phyloP scores from a whole-genome alignment of 1,140 invertebrate genomes.

The Cydia pomonella region DNA sequence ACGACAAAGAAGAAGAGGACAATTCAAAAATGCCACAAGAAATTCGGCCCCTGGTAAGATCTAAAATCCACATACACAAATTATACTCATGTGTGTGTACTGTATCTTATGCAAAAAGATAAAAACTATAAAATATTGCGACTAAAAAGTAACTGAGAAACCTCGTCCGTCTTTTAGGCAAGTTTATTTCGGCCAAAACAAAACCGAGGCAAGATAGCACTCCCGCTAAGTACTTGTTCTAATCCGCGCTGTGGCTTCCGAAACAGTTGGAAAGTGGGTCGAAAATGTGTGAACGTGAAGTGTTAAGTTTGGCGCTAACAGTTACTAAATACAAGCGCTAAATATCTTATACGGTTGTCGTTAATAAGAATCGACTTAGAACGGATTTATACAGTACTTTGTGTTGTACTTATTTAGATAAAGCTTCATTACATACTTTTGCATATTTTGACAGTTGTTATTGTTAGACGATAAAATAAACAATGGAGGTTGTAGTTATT shows the following conservation, averaged over 20 bases:
- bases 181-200: slow-evolving; percentile 22
- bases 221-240: slow-evolving; percentile 11
- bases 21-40: too few species aligned
- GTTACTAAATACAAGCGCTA: slow-evolving; percentile 18
- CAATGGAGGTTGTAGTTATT: not conserved
- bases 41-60: too few species aligned
- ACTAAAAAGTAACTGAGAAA: not conserved
- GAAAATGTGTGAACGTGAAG: slow-evolving; percentile 30
- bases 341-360: not conserved
- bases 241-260: slow-evolving; percentile 27
- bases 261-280: slow-evolving; percentile 22
- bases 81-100: too few species aligned
- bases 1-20: too few species aligned
- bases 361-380: not conserved
- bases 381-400: not conserved
- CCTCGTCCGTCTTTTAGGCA: not conserved
- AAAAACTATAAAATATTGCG: too few species aligned
- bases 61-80: too few species aligned
- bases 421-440: not conserved
- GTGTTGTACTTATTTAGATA: too few species aligned
- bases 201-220: slow-evolving; percentile 29
- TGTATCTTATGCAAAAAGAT: too few species aligned
- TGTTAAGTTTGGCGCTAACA: slow-evolving; percentile 23
- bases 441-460: not conserved
- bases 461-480: not conserved